Conservation (phyloP, 2,113 vertebrate species). For the Indicator maculatus region DNA sequence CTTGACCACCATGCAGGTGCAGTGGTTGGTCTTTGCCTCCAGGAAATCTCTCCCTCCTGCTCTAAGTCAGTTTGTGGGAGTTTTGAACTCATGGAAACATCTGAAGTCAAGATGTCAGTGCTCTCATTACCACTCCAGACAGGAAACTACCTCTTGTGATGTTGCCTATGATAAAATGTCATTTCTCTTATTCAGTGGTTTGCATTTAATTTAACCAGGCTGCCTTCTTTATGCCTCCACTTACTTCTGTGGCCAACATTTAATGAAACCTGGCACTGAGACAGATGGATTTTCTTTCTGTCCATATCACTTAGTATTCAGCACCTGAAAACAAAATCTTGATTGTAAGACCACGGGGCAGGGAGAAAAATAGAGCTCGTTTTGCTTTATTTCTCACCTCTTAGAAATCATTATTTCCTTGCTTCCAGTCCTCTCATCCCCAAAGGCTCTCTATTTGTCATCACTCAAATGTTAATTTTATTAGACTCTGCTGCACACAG, state of each 20-base stretch:
- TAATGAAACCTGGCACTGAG: neutral
- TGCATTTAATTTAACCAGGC: neutral
- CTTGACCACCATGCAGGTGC: neutral
- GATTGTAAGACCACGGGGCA: neutral
- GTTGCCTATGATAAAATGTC: neutral
- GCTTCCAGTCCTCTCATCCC: neutral
- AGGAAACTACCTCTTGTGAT: neutral
- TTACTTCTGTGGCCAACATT: neutral
- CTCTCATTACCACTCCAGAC: neutral
- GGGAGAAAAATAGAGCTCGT: neutral
- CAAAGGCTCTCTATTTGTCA: conserved; percentile 17
- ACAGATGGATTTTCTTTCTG: neutral
- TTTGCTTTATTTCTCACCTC: conserved; percentile 7
- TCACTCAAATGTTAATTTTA: conserved; percentile 47
- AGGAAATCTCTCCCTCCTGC: neutral
- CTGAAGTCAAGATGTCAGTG: neutral
- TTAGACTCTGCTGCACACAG: neutral
- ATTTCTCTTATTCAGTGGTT: neutral
- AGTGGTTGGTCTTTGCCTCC: neutral
- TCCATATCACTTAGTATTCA: neutral
- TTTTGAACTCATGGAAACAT: neutral
- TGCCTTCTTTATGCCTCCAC: neutral
- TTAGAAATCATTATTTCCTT: neutral
- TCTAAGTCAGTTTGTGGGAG: neutral
- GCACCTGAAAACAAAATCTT: conserved; percentile 18